These are phyloP conservation scores for Bombus cullumanus DNA, from an alignment of 1,140 invertebrate species.

Conservation along the genomic window DNA sequence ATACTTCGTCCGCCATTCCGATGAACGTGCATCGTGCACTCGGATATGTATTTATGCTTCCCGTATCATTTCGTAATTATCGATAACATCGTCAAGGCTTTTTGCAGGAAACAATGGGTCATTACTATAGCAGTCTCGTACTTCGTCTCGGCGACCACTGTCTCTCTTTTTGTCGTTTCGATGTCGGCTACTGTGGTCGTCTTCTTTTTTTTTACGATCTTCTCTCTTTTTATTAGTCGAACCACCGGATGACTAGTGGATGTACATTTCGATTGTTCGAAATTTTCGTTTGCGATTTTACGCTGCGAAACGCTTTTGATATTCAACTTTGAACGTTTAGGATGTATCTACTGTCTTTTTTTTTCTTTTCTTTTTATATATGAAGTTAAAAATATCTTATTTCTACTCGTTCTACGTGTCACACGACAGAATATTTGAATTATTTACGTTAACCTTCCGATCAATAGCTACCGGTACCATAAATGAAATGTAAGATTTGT, in stretches of 20 bases:
- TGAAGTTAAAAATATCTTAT: neutral
- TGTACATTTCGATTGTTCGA: neutral
- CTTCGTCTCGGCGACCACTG: constrained; percentile 41
- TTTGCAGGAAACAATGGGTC: constrained; percentile 82
- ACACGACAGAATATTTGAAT: too few relatives aligned
- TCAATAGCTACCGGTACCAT: neutral
- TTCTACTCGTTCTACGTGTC: neutral
- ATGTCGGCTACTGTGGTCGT: neutral
- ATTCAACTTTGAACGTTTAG: neutral
- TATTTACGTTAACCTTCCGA: neutral
- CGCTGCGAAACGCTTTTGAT: neutral
- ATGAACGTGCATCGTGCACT: constrained; percentile 74
- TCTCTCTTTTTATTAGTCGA: neutral
- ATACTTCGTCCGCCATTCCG: constrained; percentile 78
- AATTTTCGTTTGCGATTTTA: neutral
- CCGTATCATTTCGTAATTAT: constrained; percentile 83
- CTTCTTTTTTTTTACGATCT: constrained; percentile 7
- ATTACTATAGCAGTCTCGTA: constrained; percentile 73
- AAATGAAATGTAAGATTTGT: neutral
- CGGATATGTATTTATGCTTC: constrained; percentile 81
- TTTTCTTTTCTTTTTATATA: neutral
- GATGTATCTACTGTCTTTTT: neutral
- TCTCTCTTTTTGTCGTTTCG: constrained; percentile 36
- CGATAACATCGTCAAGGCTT: constrained; percentile 83
- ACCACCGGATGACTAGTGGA: constrained; percentile 12